Evolutionary conservation across 2,888 invertebrate species (phyloP).

Genomic region (Tiliacea aurago): DNA sequence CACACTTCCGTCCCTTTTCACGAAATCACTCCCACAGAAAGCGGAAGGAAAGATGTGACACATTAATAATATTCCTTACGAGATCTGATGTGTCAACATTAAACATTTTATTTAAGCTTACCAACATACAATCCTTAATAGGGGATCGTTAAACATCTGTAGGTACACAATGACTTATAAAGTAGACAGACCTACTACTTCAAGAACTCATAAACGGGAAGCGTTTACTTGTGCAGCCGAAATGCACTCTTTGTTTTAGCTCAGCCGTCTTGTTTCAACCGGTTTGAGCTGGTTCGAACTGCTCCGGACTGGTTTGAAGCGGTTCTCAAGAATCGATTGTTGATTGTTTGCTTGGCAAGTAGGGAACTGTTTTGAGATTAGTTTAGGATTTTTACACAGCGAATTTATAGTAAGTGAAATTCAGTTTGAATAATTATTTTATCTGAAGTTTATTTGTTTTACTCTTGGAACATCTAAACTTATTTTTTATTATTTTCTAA

Average conservation of each 20-base stretch:
- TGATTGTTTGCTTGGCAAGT: constrained; percentile 44
- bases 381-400: neutral
- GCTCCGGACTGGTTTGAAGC: constrained; percentile 41
- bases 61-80: too few species aligned
- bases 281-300: constrained; percentile 46
- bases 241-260: constrained; percentile 54
- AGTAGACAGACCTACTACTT: neutral
- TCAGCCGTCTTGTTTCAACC: constrained; percentile 49
- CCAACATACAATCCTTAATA: neutral
- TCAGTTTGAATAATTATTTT: neutral
- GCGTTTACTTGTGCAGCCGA: constrained; percentile 43
- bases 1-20: too few species aligned
- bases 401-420: neutral
- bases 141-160: neutral
- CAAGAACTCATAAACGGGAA: constrained; percentile 51
- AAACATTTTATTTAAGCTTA: neutral
- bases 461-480: neutral
- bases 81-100: neutral
- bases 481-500: neutral
- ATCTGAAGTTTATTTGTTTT: neutral
- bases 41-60: too few species aligned
- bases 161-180: constrained; percentile 15
- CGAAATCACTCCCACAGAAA: too few species aligned
- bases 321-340: constrained; percentile 51
- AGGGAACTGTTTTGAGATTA: constrained; percentile 33